Evolutionary conservation across 1,140 invertebrate species (phyloP).

Genomic region (Tetramorium parvispinum): DNA sequence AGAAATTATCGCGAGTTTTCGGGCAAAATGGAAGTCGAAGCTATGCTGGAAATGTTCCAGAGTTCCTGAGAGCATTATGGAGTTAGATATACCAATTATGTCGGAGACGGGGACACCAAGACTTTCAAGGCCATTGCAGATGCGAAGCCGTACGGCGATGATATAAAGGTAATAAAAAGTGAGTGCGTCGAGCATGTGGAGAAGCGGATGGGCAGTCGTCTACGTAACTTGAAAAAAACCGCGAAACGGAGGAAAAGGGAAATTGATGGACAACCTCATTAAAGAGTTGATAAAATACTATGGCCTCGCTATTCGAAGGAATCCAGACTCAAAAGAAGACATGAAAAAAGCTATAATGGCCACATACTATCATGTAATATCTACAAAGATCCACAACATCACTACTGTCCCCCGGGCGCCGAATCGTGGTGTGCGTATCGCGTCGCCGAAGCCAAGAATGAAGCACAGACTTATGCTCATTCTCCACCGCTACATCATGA

Average conservation of each 20-base stretch:
- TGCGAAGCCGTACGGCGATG: slow-evolving; percentile 35
- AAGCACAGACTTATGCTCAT: no score
- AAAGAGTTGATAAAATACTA: neutral
- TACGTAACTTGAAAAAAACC: slow-evolving; percentile 1
- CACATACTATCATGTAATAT: no score
- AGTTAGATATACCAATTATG: slow-evolving; percentile 18
- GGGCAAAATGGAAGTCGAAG: slow-evolving; percentile 66
- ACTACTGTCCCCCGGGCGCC: no score
- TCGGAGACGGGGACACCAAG: slow-evolving; percentile 62
- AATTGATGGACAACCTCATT: neutral
- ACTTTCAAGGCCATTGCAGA: slow-evolving; percentile 56
- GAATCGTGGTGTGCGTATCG: no score
- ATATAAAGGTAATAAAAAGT: slow-evolving; percentile 39
- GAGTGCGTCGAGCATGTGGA: slow-evolving; percentile 54
- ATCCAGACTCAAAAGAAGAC: no score
- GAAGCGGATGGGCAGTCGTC: neutral
- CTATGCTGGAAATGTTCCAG: slow-evolving; percentile 57
- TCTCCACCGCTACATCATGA: no score
- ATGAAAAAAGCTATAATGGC: no score
- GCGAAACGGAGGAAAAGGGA: neutral
- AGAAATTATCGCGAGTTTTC: slow-evolving; percentile 60
- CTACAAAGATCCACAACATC: no score
- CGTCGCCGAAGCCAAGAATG: no score
- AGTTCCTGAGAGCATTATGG: slow-evolving; percentile 39
- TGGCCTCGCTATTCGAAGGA: no score